Evolutionary conservation across 2,888 invertebrate genomes (phyloP), one percentile per base, ranked within the genome.

Genomic region (Rhogogaster chlorosoma): DNA sequence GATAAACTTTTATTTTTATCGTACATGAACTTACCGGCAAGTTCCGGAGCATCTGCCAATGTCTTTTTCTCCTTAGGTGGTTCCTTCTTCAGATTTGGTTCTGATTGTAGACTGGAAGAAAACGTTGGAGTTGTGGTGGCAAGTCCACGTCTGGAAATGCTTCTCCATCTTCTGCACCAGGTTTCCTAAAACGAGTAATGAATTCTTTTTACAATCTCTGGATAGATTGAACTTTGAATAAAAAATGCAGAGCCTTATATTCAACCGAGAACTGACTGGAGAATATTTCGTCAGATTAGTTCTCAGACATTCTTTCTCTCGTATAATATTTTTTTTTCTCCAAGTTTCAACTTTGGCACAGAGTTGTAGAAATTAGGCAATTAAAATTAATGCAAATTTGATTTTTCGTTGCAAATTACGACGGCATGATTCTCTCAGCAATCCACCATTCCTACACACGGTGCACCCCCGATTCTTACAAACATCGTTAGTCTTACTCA

Each of bases 101-200:
- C 83, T 36, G 53, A 77, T 77, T 77, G 77, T 53, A 93, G 86
- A 32, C 87, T 90, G 49, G 93, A 92, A 71, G 89, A 87, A 67
- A 92, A 93, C 3, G 89, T 87, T 32, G 90, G 85, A 18, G 89
- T 87, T 29, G 90, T 88, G 70, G 91, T 89, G 38, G 92, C 91
- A 6, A 93, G 78, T 84, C 91, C 90, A 85, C 92, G 90, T 84
- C 91, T 92, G 9, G 92, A 92, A 86, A 92, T 92, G 85, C 89
- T 90, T 93, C 95, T 94, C 95, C 95, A 95, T 89, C 95, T 94
- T 87, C 95, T 94, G 93, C 95, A 95, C 95, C 96, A 96, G 86
- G 95, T 95, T 94, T 96, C 95, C 96, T 96, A 92, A 49, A 93
- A 93, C 89, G 80, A 89, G 89, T 87, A 87, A 89, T 36, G 12